Evolutionary conservation across 1,140 invertebrate genomes (phyloP).

Genomic region (Delia radicum): DNA sequence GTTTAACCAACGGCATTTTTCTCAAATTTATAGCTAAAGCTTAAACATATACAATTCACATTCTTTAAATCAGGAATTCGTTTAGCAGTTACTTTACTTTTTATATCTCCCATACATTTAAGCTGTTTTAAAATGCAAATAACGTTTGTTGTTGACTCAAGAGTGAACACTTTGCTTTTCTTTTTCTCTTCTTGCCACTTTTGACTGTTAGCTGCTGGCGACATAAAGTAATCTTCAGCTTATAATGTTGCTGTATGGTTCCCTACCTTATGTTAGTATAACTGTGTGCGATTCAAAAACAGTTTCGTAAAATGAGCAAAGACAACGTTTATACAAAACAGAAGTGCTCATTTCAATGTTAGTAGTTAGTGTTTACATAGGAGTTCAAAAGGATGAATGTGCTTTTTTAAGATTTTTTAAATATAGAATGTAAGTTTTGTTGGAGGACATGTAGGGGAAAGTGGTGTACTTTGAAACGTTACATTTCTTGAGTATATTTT

Average conservation of each 20-base stretch:
- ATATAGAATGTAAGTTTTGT: too few species aligned
- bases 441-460: too few species aligned
- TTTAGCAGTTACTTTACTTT: too few species aligned
- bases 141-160: conserved; percentile 22
- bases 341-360: not conserved
- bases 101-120: too few species aligned
- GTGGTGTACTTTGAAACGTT: too few species aligned
- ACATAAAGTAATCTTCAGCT: conserved; percentile 21
- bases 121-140: conserved; percentile 15
- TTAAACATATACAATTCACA: too few species aligned
- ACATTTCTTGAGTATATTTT: too few species aligned
- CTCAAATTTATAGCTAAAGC: too few species aligned
- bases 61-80: too few species aligned
- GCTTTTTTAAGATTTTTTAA: too few species aligned
- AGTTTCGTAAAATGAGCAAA: not conserved
- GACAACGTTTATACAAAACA: not conserved
- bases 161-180: conserved; percentile 10
- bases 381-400: not conserved
- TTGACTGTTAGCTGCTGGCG: conserved; percentile 12
- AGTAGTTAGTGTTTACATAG: not conserved
- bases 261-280: not conserved
- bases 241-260: not conserved
- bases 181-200: too few species aligned
- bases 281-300: not conserved
- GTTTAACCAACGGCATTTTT: too few species aligned